Evolutionary conservation across 2,797 vertebrate genomes (phyloP), one percentile per base, ranked within the genome.

Genomic region (Coilia nasus): DNA sequence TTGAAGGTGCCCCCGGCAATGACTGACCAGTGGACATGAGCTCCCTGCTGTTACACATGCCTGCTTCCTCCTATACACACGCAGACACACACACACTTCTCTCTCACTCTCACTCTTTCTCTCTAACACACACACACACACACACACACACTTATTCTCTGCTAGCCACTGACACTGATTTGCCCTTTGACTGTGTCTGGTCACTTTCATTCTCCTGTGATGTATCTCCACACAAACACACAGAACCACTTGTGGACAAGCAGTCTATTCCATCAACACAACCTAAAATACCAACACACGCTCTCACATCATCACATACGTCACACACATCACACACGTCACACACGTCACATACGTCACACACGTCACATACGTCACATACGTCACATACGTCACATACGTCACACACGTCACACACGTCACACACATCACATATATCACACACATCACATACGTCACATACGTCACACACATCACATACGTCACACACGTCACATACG

Each of bases 1-100:
- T 41, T 64, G 23, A 64, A 64, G 62, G 62, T 64, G 62, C 62
- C 62, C 62, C 62, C 62, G 23, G 11, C 57, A 59, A 59, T 59
- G 57, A 59, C 57, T 5, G 57, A 59, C 62, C 62, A 64, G 23
- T 64, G 62, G 62, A 64, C 62, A 64, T 12, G 62, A 28, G 23
- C 10, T 23, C 23, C 23, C 4, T 64, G 14, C 62, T 64, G 10
- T 28, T 1, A 64, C 62, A 28, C 62, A 64, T 28, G 23, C 28
- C 5, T 9, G 21, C 19, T 60, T 21, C 62, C 23, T 25, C 62
- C 23, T 15, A 3, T 10, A 67, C 62, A 67, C 62, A 67, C 7
- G 21, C 23, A 67, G 1, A 59, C 2, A 28, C 62, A 67, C 62
- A 67, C 62, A 67, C 25, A 28, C 62, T n/a, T n/a, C n/a, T n/a